Evolutionary conservation across 2,113 vertebrate species (phyloP).

Genomic region (Alethe diademata): DNA sequence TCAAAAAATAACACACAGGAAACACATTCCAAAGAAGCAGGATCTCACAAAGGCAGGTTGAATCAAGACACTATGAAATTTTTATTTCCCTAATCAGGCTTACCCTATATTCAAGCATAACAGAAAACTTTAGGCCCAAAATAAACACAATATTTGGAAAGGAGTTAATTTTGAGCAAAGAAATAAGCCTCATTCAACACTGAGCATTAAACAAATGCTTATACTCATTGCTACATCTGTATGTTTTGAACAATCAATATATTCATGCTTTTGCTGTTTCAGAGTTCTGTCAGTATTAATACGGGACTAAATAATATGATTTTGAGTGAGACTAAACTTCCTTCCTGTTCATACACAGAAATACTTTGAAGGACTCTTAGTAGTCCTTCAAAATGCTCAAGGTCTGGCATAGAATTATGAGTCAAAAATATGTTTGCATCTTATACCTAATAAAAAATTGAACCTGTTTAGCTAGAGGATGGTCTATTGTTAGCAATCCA

Average conservation of each 20-base stretch:
- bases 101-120: not conserved
- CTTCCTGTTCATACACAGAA: not conserved
- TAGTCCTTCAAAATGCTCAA: not conserved
- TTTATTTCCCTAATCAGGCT: not conserved
- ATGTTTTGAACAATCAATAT: not conserved
- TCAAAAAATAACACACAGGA: not conserved
- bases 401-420: not conserved
- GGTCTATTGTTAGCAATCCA: not conserved
- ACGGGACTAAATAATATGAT: not conserved
- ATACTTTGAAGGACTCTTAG: not conserved
- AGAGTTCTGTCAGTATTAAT: not conserved
- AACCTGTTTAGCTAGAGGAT: not conserved
- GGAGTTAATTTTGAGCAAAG: not conserved
- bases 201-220: not conserved
- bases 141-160: not conserved
- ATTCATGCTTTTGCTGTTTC: not conserved
- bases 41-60: not conserved
- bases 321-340: not conserved
- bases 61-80: not conserved
- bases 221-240: not conserved
- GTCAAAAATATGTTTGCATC: not conserved
- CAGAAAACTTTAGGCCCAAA: not conserved
- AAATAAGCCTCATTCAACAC: not conserved
- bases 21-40: not conserved
- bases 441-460: not conserved